Conservation (phyloP, 1,140 invertebrate species). For the Pogonognathellus flavescens region DNA sequence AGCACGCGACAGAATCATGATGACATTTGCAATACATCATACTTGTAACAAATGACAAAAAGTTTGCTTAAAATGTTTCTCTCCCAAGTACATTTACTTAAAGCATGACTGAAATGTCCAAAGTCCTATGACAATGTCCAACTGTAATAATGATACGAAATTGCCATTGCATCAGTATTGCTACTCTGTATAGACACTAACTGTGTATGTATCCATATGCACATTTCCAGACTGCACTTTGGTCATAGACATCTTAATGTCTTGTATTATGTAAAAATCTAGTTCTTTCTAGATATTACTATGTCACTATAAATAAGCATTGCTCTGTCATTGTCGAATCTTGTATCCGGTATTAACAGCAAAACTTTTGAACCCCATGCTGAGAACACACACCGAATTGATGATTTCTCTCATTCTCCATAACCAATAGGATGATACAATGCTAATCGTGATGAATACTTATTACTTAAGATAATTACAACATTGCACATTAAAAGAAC, state of each 20-base stretch:
- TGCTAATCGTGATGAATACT: too few relatives aligned
- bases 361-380: conserved; percentile 19
- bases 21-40: conserved; percentile 24
- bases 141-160: too few relatives aligned
- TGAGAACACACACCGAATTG: neutral
- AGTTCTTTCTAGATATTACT: neutral
- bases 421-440: too few relatives aligned
- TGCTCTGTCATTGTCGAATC: neutral
- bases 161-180: too few relatives aligned
- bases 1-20: conserved; percentile 19
- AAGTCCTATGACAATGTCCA: too few relatives aligned
- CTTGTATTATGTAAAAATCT: neutral
- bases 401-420: conserved; percentile 45
- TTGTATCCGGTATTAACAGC: conserved; percentile 34
- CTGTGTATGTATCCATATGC: neutral
- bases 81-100: too few relatives aligned
- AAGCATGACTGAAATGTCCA: too few relatives aligned
- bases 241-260: too few relatives aligned
- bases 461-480: too few relatives aligned
- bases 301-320: neutral
- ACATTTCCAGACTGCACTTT: neutral
- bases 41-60: neutral
- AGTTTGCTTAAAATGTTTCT: neutral
- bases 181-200: too few relatives aligned
- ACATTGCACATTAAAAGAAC: too few relatives aligned